Evolutionary conservation across 1,140 invertebrate genomes (phyloP), one percentile per base, ranked within the genome.

Genomic region (Penaeus indicus): DNA sequence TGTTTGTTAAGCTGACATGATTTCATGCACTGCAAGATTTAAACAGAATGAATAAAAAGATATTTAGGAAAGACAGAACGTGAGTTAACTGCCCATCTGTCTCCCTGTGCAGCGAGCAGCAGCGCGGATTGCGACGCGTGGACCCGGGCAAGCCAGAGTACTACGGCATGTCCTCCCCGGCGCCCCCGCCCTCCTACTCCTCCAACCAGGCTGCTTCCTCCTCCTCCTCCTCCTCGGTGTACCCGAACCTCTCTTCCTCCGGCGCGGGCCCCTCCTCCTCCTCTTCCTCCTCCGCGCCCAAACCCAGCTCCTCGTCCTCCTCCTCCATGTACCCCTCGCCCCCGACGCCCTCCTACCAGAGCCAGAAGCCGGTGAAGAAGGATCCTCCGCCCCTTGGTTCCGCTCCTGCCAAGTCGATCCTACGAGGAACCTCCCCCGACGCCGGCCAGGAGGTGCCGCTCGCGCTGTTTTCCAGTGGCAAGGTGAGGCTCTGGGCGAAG

Each of bases 151-250:
- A 32, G 18, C 81, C 87, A 22, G 87, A 88, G 60, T 88, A 84
- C 60, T 88, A 84, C 32, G 87, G 87, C 22, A 61, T 85, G n/a
- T 82, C 86, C 60, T 78, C 82, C 11, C 85, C 64, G 5, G 54
- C 69, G 7, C 80, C 81, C 10, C 86, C 86, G 5, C 78, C 85
- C 2, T 87, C 86, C n/a, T 82, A 47, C 80, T 87, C 86, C n/a
- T 82, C 27, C 80, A 25, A 32, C 42, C 75, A 21, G 27, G 54
- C 60, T 32, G 80, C 80, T 32, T 60, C 64, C 38, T 63, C 62
- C n/a, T 13, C 54, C 32, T 82, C 80, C n/a, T 82, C 62, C 80
- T n/a, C 80, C 27, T 64, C 80, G 7, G 0, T 3, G 21, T 83
- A 62, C 81, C 62, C 42, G 19, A 82, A 60, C 54, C 54, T 54